A percentile compares a stretch with the other conserved stretches of the same genome.
Conservation (phyloP, 2,888 invertebrate species). For the Drosophila parthenogenetica region DNA sequence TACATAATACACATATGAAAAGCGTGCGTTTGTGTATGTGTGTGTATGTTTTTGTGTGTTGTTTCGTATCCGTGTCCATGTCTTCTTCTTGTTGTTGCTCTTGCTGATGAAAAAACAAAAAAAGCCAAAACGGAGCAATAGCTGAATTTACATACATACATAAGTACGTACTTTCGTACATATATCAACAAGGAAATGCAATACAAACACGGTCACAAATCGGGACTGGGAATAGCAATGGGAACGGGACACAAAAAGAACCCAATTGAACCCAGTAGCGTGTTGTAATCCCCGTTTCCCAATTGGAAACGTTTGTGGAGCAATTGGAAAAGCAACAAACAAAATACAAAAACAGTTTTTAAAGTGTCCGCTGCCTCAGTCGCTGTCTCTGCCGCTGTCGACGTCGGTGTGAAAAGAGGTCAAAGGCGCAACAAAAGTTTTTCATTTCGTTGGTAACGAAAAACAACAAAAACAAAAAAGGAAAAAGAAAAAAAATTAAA, state of each 20-base stretch:
- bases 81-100: constrained; percentile 20
- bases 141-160: constrained; percentile 50
- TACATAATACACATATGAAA: constrained; percentile 41
- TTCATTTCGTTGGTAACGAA: constrained; percentile 60
- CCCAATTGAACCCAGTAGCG: constrained; percentile 29
- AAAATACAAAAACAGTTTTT: constrained; percentile 42
- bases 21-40: constrained; percentile 34
- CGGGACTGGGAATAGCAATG: constrained; percentile 21
- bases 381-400: constrained; percentile 33
- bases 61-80: constrained; percentile 24
- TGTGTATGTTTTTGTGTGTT: constrained; percentile 33
- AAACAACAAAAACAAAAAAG: constrained; percentile 27
- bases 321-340: constrained; percentile 35
- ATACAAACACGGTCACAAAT: constrained; percentile 49
- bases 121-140: constrained; percentile 65
- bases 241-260: constrained; percentile 27
- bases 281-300: constrained; percentile 60
- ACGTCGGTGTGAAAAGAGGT: constrained; percentile 74
- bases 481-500: constrained; percentile 32
- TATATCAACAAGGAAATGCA: constrained; percentile 72
- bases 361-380: constrained; percentile 46
- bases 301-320: constrained; percentile 39
- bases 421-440: constrained; percentile 78
- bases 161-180: constrained; percentile 20
- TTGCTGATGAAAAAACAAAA: constrained; percentile 59